Percentiles rank a stretch among this genome's conserved stretches.
Conservation (phyloP, 2,797 vertebrate species). For the Choloepus didactylus region DNA sequence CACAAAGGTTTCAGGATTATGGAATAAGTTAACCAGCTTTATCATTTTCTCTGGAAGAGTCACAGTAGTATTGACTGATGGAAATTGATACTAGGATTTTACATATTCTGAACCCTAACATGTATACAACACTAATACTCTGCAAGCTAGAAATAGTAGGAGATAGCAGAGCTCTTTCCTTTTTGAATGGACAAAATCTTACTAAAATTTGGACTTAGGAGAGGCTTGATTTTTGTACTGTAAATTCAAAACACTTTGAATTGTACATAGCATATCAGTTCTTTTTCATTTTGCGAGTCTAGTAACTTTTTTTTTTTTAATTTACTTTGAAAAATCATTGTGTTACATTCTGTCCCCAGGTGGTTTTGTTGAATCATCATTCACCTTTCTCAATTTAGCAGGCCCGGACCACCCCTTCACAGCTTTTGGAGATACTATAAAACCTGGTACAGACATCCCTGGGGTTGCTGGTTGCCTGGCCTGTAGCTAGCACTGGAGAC, state of each 20-base stretch:
- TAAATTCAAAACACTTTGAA: slow-evolving; percentile 83
- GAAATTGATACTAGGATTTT: neutral
- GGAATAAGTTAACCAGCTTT: slow-evolving; percentile 11
- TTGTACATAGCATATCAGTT: slow-evolving; percentile 82
- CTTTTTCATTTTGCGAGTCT: slow-evolving; percentile 83
- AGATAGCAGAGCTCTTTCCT: neutral
- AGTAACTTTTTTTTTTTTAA: slow-evolving; percentile 76
- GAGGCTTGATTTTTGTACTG: slow-evolving; percentile 78
- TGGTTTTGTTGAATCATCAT: slow-evolving; percentile 96
- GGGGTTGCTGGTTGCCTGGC: slow-evolving; percentile 83
- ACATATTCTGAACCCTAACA: neutral
- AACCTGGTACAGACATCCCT: slow-evolving; percentile 91
- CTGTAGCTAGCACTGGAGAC: slow-evolving; percentile 84
- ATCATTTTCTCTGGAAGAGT: slow-evolving; percentile 32
- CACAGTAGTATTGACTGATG: neutral
- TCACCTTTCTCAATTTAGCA: slow-evolving; percentile 96
- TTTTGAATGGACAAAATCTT: slow-evolving; percentile 26
- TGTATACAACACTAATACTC: neutral
- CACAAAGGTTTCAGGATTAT: neutral
- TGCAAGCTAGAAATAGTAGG: neutral
- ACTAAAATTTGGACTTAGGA: slow-evolving; percentile 36
- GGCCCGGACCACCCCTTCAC: slow-evolving; percentile 94
- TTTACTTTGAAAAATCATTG: slow-evolving; percentile 87
- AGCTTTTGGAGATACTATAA: slow-evolving; percentile 93
- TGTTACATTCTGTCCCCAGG: slow-evolving; percentile 92